Evolutionary conservation across 2,797 vertebrate genomes (phyloP), one percentile per base, ranked within the genome.

Genomic region (Hippoglossus hippoglossus): DNA sequence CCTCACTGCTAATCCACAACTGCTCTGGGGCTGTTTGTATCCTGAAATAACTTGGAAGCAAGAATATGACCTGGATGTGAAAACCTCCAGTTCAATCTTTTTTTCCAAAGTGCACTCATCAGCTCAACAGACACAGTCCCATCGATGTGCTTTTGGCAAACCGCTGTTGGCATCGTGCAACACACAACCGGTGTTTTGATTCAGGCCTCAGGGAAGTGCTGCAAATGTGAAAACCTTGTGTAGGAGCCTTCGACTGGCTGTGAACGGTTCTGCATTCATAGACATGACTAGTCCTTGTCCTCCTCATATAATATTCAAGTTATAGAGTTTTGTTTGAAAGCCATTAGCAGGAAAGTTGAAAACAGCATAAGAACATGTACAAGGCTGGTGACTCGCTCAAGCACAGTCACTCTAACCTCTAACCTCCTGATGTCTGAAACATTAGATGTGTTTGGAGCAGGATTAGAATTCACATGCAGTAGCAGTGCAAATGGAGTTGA

Each of bases 251-350:
- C 4, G 5, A 50, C 26, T 51, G 10, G 12, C n/a, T n/a, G 34
- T 22, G 10, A 56, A 22, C 21, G 12, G 25, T 57, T 66, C 22
- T 25, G 24, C n/a, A 56, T 44, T 58, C 28, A 21, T 26, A 36
- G 39, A 16, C 56, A 31, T 24, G 22, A 26, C 52, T 18, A n/a
- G 8, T 50, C 22, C 6, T 49, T 49, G 11, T 72, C 24, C 49
- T 67, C 28, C 21, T 36, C 4, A 15, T 26, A 26, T 50, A 63
- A 65, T 53, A 63, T 54, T 28, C 6, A 54, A 19, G 52, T 25
- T 8, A 24, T 2, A 6, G 34, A 54, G 47, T 71, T 80, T 19
- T 50, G 34, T 60, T 60, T 67, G 41, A 67, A 71, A 63, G 26
- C 15, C 36, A 57, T 11, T 13, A 53, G 19, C 59, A 61, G 68